Evolutionary conservation across 2,888 invertebrate genomes (phyloP).

Genomic region (Polyommatus iphigenia): DNA sequence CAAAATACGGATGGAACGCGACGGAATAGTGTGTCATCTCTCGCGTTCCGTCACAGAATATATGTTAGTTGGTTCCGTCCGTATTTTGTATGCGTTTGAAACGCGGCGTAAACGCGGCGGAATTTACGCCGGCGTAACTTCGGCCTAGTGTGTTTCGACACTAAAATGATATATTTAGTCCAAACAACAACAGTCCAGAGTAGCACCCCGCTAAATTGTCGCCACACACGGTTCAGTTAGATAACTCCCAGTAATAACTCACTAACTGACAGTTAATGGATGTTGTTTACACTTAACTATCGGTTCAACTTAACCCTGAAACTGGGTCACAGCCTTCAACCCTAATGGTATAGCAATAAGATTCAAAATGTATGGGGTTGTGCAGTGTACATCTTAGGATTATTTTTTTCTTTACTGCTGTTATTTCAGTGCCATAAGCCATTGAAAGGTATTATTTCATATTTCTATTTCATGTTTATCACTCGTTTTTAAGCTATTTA

Average conservation of each 20-base stretch:
- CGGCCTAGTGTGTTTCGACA: too few species aligned
- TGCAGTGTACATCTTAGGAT: neutral
- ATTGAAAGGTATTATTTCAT: neutral
- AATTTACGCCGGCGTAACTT: too few species aligned
- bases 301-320: neutral
- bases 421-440: too few species aligned
- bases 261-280: slow-evolving; percentile 15
- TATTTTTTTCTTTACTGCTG: too few species aligned
- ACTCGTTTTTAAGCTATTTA: too few species aligned
- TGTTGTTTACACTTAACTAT: slow-evolving; percentile 13
- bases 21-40: too few species aligned
- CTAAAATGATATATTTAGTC: too few species aligned
- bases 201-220: neutral
- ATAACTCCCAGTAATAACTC: slow-evolving; percentile 9
- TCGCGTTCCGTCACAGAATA: too few species aligned
- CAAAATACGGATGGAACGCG: too few species aligned
- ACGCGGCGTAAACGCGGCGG: too few species aligned
- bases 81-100: too few species aligned
- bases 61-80: too few species aligned
- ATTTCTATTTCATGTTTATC: neutral
- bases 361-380: neutral
- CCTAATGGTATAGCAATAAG: neutral
- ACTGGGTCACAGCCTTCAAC: neutral
- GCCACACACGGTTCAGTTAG: neutral
- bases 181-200: neutral